Base-by-base conservation (phyloP, 1,140 invertebrate species). In the Hylaeus anthracinus region DNA sequence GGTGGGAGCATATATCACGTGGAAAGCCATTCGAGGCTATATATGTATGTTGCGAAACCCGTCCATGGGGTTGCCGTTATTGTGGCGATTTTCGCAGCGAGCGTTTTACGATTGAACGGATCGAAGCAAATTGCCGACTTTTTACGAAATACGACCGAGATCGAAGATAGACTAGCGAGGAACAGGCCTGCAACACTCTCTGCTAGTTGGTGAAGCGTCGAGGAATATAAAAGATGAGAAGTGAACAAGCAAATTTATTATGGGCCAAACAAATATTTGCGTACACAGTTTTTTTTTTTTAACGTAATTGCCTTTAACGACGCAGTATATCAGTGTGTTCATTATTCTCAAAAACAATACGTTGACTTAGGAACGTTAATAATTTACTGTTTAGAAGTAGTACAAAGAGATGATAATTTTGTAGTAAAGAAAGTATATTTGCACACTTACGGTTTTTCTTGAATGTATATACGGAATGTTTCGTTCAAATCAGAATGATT, bases 21-120 rank as follows among this genome's bases (percentile, higher is more conserved):
- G 45, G 60, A 48, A 48, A 66, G 69, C 83, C 61, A 74, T 82
- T 82, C 71, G 67, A 48, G 37, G 66, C 55, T 66, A 63, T 51
- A 51, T 72, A 64, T 39, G 72, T 72, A 64, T 39, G 72, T 75
- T 67, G 66, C 53, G n/a, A n/a, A 56, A 10, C 48, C 70, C 37
- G 63, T 58, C 75, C 48, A 53, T 39, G 43, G 65, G 67, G 79
- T 75, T 75, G 73, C 73, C 80, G 75, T 83, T 85, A 85, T 85
- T 81, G 41, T 71, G 55, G 66, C 66, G 79, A 82, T 82, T 79
- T 58, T 85, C 79, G 48, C 37, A 48, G 66, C 65, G 51, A 80
- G 61, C 67, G 58, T 77, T 81, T 81, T 63, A 72, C 58, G 72
- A 81, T 53, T 84, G 65, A 63, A 81, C 71, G 45, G 61, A 43